A percentile compares a stretch with the other conserved stretches of the same genome.
Evolutionary conservation across 2,113 vertebrate genomes (phyloP).

Genomic region (Stomatorhinus ivindoensis): DNA sequence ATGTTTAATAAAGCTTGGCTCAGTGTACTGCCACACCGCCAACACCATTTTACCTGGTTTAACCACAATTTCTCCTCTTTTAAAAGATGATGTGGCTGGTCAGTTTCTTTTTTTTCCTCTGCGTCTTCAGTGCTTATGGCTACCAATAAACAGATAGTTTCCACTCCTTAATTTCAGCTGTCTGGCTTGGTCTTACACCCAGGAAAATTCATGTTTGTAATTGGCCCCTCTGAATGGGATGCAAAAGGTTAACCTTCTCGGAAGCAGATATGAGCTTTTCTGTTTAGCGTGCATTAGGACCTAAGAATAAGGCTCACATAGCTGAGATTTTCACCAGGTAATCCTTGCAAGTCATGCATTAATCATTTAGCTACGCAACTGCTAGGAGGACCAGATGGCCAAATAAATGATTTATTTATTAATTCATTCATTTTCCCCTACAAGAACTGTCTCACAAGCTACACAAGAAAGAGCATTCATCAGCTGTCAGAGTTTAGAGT

Average conservation of each 20-base stretch:
- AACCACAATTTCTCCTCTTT: too few relatives aligned
- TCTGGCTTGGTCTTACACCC: neutral
- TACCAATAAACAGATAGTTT: slow-evolving; percentile 14
- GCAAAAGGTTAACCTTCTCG: neutral
- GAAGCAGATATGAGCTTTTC: neutral
- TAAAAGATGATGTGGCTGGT: too few relatives aligned
- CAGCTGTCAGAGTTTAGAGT: neutral
- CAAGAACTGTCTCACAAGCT: neutral
- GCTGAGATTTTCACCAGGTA: neutral
- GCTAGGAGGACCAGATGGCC: neutral
- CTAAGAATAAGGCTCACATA: neutral
- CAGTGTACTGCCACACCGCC: too few relatives aligned
- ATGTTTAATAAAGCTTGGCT: too few relatives aligned
- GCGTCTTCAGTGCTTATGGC: too few relatives aligned
- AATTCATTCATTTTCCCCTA: neutral
- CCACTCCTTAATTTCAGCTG: neutral
- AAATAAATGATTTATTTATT: neutral
- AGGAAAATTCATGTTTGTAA: neutral
- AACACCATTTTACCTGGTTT: too few relatives aligned
- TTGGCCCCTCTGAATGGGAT: neutral
- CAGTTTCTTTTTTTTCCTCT: too few relatives aligned
- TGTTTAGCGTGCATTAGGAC: neutral
- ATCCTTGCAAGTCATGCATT: neutral
- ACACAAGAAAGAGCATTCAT: neutral
- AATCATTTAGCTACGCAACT: neutral